These are phyloP conservation scores for Clivina fossor DNA, from an alignment of 2,888 invertebrate genomes.

Conservation along the genomic window DNA sequence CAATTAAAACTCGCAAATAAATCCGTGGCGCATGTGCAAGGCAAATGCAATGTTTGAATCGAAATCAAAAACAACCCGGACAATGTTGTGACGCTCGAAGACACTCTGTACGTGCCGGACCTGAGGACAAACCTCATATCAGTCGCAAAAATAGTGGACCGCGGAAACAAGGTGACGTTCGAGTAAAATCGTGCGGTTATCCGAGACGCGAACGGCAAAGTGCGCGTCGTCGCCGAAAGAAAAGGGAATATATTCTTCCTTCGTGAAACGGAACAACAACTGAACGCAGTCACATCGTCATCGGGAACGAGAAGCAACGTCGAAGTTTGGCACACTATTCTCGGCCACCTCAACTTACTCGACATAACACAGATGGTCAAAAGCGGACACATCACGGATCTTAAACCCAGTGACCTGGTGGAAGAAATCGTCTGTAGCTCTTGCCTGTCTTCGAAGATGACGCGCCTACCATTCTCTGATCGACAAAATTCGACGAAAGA, in stretches of 20 bases:
- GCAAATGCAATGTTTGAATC: background rate
- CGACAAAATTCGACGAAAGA: background rate
- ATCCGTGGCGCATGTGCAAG: background rate
- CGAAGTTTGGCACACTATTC: background rate
- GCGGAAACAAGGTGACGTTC: background rate
- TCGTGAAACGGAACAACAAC: background rate
- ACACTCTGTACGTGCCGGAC: background rate
- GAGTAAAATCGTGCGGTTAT: background rate
- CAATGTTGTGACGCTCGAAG: background rate
- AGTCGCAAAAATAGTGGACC: background rate
- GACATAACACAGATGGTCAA: background rate
- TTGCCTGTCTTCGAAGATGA: background rate
- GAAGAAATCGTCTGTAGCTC: background rate
- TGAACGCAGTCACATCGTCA: background rate
- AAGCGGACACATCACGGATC: background rate
- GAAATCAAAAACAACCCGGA: background rate
- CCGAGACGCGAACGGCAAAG: background rate
- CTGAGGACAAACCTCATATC: background rate
- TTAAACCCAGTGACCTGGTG: background rate
- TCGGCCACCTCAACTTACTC: background rate
- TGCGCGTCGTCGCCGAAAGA: background rate
- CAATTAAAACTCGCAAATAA: slow-evolving; percentile 1
- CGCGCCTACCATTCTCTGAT: background rate
- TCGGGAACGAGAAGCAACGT: background rate
- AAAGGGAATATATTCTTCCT: background rate